Evolutionary conservation across 2,888 invertebrate species (phyloP).

Genomic region (Drepanosiphum platanoidis): DNA sequence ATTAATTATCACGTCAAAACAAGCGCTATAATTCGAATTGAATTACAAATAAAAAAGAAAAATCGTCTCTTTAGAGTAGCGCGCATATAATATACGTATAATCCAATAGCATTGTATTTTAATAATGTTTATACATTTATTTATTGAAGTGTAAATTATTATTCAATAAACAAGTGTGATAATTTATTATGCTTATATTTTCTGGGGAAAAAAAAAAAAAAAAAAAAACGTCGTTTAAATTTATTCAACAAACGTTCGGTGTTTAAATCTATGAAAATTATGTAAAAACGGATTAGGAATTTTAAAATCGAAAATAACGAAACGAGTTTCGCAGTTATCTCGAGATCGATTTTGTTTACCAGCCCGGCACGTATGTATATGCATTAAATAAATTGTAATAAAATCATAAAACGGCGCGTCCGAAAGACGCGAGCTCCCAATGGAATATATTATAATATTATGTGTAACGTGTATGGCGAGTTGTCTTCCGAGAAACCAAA

Average conservation of each 20-base stretch:
- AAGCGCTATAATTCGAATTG: too few species aligned
- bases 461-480: background rate
- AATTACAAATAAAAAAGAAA: too few species aligned
- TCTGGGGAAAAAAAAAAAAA: too few species aligned
- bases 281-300: background rate
- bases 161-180: background rate
- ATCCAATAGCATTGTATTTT: too few species aligned
- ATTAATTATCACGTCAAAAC: too few species aligned
- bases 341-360: background rate
- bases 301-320: background rate
- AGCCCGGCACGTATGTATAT: background rate
- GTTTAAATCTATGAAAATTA: background rate
- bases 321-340: background rate
- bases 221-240: background rate
- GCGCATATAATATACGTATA: too few species aligned
- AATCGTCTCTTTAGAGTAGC: too few species aligned
- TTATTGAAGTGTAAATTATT: background rate
- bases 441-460: too few species aligned
- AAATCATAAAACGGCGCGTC: background rate
- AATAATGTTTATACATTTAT: background rate
- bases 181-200: too few species aligned
- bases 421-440: too few species aligned
- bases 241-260: background rate
- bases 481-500: background rate
- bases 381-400: background rate